Evolutionary conservation across 2,113 vertebrate genomes (phyloP), one percentile per base, ranked within the genome.

Genomic region (Meriones unguiculatus): DNA sequence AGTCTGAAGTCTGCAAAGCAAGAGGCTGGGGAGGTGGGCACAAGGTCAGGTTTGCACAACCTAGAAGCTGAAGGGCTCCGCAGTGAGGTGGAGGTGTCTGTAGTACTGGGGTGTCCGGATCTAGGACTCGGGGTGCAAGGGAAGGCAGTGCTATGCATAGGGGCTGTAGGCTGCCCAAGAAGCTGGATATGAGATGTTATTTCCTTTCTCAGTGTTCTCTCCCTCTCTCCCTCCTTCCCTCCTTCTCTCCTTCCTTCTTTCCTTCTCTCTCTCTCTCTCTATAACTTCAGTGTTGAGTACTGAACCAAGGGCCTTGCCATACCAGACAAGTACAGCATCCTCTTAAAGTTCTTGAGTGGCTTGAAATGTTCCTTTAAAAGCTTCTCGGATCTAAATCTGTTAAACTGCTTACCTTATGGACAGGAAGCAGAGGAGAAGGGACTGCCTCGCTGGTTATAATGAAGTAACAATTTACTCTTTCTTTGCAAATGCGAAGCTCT

Each of bases 61-160:
- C 4, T 28, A 77, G n/a, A 11, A 8, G 4, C 38, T 30, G 35
- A 92, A 77, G n/a, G 46, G 54, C 11, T 30, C 54, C 35, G 25
- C 22, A 72, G 30, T 14, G 64, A 3, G 1, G 24, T 17, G 18
- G 35, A n/a, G 17, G 11, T 6, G 18, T 41, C 32, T 32, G 6
- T 6, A 54, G 64, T 24, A 4, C 54, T 9, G 17, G 2, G 46
- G 14, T 0, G 6, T 6, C 2, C 30, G n/a, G 52, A 70, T 28
- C 52, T 20, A 11, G 57, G 28, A 35, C 85, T 57, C 11, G 15
- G 38, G 50, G 81, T 54, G 57, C 7, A 18, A 10, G 5, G 9
- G 54, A n/a, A 35, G 24, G 38, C 8, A 24, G 12, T 28, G 20
- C 1, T 7, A 11, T 1, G 11, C 1, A 0, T 0, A 15, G 35